Percentiles rank a stretch among this genome's conserved stretches.
phyloP scores from a whole-genome alignment of 2,797 vertebrate species.

The Aplochiton taeniatus region DNA sequence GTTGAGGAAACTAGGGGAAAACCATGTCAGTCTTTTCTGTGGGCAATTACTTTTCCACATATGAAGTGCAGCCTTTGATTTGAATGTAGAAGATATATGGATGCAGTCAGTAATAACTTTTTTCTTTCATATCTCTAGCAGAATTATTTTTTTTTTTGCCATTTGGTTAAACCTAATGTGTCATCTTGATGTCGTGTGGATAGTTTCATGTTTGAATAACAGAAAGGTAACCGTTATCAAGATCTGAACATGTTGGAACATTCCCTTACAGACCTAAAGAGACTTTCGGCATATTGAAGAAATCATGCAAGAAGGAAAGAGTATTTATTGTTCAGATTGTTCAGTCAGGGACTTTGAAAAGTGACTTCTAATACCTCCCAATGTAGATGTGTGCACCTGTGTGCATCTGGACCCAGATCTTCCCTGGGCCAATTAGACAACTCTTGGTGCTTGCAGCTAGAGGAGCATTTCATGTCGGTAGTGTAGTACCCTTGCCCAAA shows the following conservation, averaged over 20 bases:
- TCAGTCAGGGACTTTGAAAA: no score
- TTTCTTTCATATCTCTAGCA: slow-evolving; percentile 10
- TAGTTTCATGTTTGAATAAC: slow-evolving; percentile 24
- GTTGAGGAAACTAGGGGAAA: slow-evolving; percentile 22
- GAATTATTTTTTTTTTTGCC: background rate
- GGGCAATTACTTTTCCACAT: slow-evolving; percentile 32
- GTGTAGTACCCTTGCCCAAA: slow-evolving; percentile 29
- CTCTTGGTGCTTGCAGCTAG: slow-evolving; percentile 34
- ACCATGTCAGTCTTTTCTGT: slow-evolving; percentile 13
- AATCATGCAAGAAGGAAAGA: no score
- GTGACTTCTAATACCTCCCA: slow-evolving; percentile 38
- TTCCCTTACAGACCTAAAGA: no score
- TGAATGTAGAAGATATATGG: slow-evolving; percentile 18
- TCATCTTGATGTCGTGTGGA: background rate
- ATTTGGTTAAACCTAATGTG: background rate
- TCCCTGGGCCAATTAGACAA: slow-evolving; percentile 59
- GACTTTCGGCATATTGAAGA: no score
- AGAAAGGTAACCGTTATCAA: slow-evolving; percentile 21
- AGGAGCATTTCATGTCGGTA: slow-evolving; percentile 16
- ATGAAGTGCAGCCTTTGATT: slow-evolving; percentile 11
- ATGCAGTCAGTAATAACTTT: slow-evolving; percentile 1
- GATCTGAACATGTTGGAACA: no score
- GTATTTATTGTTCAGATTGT: no score
- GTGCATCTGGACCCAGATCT: slow-evolving; percentile 39
- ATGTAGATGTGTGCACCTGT: slow-evolving; percentile 37